A percentile compares a stretch with the other conserved stretches of the same genome.
phyloP scores from a whole-genome alignment of 2,797 vertebrate species.

The Taeniopygia guttata region DNA sequence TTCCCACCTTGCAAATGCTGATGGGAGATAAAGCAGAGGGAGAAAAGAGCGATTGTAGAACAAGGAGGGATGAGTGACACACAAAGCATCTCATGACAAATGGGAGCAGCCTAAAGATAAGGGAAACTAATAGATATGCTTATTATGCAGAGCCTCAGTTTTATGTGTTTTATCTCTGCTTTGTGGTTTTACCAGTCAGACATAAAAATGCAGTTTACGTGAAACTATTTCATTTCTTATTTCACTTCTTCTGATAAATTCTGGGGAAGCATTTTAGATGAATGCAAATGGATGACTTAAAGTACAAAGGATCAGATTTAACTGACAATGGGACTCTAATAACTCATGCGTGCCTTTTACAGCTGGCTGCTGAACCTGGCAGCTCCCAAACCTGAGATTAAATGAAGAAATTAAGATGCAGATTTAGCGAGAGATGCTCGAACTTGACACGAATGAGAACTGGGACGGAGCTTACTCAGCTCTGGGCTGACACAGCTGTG shows the following conservation, averaged over 20 bases:
- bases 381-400: background rate
- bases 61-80: slow-evolving; percentile 40
- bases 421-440: background rate
- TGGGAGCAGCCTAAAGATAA: slow-evolving; percentile 39
- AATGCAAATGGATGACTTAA: slow-evolving; percentile 39
- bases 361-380: background rate
- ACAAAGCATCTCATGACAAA: slow-evolving; percentile 38
- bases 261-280: slow-evolving; percentile 6
- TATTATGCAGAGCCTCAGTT: slow-evolving; percentile 25
- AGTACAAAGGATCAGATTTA: slow-evolving; percentile 12
- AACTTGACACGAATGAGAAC: background rate
- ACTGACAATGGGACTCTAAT: background rate
- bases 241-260: slow-evolving; percentile 25
- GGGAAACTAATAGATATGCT: slow-evolving; percentile 26
- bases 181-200: slow-evolving; percentile 40
- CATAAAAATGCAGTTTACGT: slow-evolving; percentile 11
- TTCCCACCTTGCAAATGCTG: background rate
- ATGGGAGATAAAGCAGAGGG: background rate
- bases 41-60: slow-evolving; percentile 35
- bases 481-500: background rate
- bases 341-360: background rate
- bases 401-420: slow-evolving; percentile 47
- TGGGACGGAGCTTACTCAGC: background rate
- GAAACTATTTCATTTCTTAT: slow-evolving; percentile 48
- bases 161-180: slow-evolving; percentile 42